Percentiles rank a stretch among this genome's conserved stretches.
phyloP scores from a whole-genome alignment of 2,797 vertebrate genomes.

The Coregonus ussuriensis region DNA sequence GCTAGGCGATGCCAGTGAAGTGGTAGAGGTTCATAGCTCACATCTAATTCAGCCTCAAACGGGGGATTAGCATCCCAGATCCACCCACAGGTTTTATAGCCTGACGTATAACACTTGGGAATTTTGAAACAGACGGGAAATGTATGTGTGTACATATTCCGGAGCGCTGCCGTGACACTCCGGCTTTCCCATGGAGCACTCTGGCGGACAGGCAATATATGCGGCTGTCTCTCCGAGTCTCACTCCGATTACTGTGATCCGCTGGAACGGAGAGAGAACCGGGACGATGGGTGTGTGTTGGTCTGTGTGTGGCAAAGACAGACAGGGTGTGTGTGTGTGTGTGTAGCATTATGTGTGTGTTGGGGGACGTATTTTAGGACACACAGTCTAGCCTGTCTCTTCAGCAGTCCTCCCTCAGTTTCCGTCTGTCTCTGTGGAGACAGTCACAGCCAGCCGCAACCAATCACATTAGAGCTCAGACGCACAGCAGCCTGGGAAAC shows the following conservation, averaged over 20 bases:
- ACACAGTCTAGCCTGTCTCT: background rate
- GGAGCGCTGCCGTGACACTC: no score
- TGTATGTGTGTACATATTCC: no score
- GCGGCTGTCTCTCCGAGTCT: no score
- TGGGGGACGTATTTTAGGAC: background rate
- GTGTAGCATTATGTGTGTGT: no score
- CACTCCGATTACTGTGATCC: no score
- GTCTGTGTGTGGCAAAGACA: no score
- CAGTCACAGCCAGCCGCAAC: background rate
- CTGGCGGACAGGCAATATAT: no score
- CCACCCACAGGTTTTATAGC: slow-evolving; percentile 21
- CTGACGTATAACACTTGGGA: slow-evolving; percentile 18
- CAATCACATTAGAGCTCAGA: slow-evolving; percentile 13
- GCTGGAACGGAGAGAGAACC: no score
- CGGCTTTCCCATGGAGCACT: no score
- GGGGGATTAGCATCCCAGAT: slow-evolving; percentile 29
- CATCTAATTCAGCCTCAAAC: slow-evolving; percentile 20
- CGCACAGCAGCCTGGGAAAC: slow-evolving; percentile 16
- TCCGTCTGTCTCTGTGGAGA: slow-evolving; percentile 9
- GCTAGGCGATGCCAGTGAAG: background rate
- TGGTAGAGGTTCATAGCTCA: slow-evolving; percentile 2
- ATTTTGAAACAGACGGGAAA: slow-evolving; percentile 34
- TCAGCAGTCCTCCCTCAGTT: slow-evolving; percentile 13
- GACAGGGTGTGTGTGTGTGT: no score
- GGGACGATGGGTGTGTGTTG: no score